phyloP scores from a whole-genome alignment of 1,140 invertebrate genomes.

The Drosophila burlai region DNA sequence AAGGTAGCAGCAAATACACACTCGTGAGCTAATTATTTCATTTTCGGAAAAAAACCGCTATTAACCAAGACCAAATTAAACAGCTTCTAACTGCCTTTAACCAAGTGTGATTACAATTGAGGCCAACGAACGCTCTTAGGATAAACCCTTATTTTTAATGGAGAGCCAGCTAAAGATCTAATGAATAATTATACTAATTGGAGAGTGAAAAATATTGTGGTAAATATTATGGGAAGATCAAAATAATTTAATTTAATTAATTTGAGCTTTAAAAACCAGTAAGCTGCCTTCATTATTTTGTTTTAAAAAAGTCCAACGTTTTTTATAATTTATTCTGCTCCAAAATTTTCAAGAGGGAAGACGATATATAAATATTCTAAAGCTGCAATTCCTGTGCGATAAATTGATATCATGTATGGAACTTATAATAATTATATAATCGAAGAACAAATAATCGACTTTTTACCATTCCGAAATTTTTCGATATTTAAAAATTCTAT shows the following conservation, averaged over 20 bases:
- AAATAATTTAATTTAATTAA: neutral
- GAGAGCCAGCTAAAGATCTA: neutral
- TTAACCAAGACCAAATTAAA: slow-evolving; percentile 2
- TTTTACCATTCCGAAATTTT: too few species aligned
- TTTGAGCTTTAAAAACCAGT: neutral
- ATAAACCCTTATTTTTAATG: neutral
- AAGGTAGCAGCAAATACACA: slow-evolving; percentile 14
- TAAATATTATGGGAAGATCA: too few species aligned
- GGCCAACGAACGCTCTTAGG: neutral
- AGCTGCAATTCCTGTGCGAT: too few species aligned
- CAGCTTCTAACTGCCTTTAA: slow-evolving; percentile 1
- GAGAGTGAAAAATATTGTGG: neutral
- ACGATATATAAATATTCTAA: too few species aligned
- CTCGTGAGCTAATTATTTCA: slow-evolving; percentile 31
- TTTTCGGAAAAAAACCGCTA: slow-evolving; percentile 6
- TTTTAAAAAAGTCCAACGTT: neutral
- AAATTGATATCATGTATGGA: too few species aligned
- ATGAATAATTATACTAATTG: neutral
- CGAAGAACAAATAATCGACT: too few species aligned
- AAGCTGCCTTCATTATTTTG: neutral
- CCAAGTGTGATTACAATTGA: neutral
- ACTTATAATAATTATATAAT: too few species aligned
- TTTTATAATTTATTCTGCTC: too few species aligned
- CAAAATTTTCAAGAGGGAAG: too few species aligned
- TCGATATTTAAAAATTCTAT: neutral